Base-by-base conservation (phyloP, 2,797 vertebrate species). In the Hippoglossus hippoglossus region DNA sequence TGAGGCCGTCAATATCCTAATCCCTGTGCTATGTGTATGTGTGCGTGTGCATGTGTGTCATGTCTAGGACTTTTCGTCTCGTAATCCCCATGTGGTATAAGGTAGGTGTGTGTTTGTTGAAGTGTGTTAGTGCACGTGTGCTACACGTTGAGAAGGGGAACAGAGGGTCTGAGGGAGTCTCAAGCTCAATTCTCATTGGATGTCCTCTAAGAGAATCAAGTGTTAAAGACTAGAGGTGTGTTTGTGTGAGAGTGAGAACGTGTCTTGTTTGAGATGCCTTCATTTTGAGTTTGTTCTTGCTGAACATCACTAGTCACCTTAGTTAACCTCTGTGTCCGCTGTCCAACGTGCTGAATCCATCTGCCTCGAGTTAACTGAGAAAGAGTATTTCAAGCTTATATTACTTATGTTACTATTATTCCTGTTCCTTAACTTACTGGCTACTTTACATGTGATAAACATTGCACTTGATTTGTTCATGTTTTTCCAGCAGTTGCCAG, bases 61-160 rank as follows among this genome's bases (percentile, higher is more conserved):
- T 67, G 71, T 73, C 58, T 65, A 22, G 57, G 63, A 79, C 75
- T 80, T 88, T 82, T 59, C 62, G 81, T 86, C 82, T 83, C 76
- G 61, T 88, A 84, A 88, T 89, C 82, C 84, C 65, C 70, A 70
- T 55, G 58, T 73, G 78, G 79, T 83, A 53, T 85, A 79, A 28
- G 58, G 0, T 67, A 55, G 67, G 47, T 73, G 56, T 73, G 72
- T 49, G 71, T 69, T 57, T 75, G 51, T 28, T 31, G 26, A 51
- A 41, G 61, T 64, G 56, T 77, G 62, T 62, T 56, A 12, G 36
- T 8, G 52, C 25, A 34, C 0, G 21, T 56, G 46, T 50, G 5
- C 1, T 0, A 2, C 59, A n/a, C 44, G 56, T 49, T 19, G 39
- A 44, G 41, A 6, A 44, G 12, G 15, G 41, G 41, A 44, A 51